Evolutionary conservation across 2,113 vertebrate species (phyloP).

Genomic region (Litocranius walleri): DNA sequence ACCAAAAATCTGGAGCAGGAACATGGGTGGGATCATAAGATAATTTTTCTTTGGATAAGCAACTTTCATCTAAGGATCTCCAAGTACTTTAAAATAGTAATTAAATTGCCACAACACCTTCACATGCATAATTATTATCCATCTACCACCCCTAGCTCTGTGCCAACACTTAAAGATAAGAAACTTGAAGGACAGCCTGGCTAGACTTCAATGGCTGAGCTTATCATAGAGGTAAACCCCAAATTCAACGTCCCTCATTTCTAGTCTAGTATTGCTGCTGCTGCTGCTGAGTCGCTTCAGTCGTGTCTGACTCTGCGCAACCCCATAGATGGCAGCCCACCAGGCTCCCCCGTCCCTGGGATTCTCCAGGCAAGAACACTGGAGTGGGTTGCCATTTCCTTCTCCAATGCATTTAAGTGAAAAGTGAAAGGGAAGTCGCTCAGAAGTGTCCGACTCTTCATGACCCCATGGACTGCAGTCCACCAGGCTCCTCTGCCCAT

Average conservation of each 20-base stretch:
- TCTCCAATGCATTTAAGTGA: too few relatives aligned
- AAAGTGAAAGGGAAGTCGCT: too few relatives aligned
- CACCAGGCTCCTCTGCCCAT: too few relatives aligned
- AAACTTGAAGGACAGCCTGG: background rate
- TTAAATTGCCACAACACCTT: slow-evolving; percentile 43
- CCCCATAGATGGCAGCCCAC: too few relatives aligned
- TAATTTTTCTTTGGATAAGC: slow-evolving; percentile 39
- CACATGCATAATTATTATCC: slow-evolving; percentile 19
- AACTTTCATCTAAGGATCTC: slow-evolving; percentile 58
- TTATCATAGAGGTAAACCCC: background rate
- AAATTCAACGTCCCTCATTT: background rate
- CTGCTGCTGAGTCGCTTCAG: too few relatives aligned
- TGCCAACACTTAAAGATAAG: background rate
- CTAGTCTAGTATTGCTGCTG: background rate
- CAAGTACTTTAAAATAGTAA: slow-evolving; percentile 54
- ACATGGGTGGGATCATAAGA: background rate
- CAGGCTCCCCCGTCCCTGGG: too few relatives aligned
- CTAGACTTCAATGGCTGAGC: background rate
- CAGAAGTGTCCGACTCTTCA: too few relatives aligned
- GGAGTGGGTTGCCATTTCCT: too few relatives aligned
- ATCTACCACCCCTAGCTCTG: background rate
- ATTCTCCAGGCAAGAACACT: too few relatives aligned
- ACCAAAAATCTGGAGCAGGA: background rate
- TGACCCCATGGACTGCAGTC: too few relatives aligned
- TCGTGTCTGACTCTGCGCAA: too few relatives aligned